Evolutionary conservation across 2,888 invertebrate genomes (phyloP).

Genomic region (Hyposoter didymator): DNA sequence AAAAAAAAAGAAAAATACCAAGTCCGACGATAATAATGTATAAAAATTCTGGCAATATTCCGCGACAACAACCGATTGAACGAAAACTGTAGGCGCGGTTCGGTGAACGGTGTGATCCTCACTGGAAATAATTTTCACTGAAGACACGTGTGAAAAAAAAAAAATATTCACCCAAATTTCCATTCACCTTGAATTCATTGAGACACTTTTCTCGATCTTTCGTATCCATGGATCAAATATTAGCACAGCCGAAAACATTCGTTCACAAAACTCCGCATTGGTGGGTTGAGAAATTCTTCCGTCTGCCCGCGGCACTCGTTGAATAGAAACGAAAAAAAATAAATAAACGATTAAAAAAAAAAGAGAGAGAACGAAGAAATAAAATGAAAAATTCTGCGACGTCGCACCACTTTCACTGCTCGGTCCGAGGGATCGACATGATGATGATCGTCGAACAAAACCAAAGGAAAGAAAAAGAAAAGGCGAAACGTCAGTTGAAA

Average conservation of each 20-base stretch:
- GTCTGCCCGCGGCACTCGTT: neutral
- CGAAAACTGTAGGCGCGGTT: neutral
- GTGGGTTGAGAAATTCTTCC: neutral
- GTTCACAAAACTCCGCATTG: constrained; percentile 7
- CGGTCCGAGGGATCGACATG: neutral
- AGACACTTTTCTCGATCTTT: constrained; percentile 45
- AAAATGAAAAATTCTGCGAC: constrained; percentile 5
- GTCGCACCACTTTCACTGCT: constrained; percentile 40
- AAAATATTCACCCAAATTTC: constrained; percentile 16
- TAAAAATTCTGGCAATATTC: constrained; percentile 18
- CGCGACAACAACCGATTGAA: neutral
- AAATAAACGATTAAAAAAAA: neutral
- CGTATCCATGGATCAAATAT: constrained; percentile 46
- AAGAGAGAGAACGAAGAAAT: neutral
- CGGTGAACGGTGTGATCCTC: neutral
- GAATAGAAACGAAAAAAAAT: neutral
- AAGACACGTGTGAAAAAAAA: neutral
- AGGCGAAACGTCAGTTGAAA: constrained; percentile 36
- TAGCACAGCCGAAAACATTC: neutral
- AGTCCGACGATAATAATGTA: neutral
- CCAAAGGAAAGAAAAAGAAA: constrained; percentile 40
- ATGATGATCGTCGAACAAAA: neutral
- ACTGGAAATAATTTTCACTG: neutral
- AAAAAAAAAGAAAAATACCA: constrained; percentile 22
- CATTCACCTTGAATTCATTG: constrained; percentile 50